Conservation (phyloP, 2,888 invertebrate genomes). For the Diarsia rubi region DNA sequence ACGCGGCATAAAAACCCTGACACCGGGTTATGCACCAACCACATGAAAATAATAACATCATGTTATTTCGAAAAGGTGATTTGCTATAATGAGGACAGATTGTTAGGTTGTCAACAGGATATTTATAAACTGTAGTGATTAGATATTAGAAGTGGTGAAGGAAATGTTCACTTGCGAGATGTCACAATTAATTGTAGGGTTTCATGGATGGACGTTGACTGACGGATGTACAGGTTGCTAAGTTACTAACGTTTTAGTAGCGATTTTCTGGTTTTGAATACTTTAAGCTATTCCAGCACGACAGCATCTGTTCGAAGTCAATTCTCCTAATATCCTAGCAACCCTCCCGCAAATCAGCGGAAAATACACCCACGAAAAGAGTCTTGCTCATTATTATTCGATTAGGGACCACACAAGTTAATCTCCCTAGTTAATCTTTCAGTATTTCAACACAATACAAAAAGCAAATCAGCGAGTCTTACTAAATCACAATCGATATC, state of each 20-base stretch:
- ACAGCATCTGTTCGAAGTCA: no score
- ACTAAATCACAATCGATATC: constrained; percentile 54
- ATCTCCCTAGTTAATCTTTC: constrained; percentile 26
- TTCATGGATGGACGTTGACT: neutral
- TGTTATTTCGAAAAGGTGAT: neutral
- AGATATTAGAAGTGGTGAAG: neutral
- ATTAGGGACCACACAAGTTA: constrained; percentile 56
- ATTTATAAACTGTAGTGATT: neutral
- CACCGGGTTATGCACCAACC: no score
- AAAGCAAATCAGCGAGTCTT: constrained; percentile 46
- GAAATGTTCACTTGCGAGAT: neutral
- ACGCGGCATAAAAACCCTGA: no score
- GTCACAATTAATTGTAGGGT: neutral
- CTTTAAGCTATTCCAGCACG: neutral
- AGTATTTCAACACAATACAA: constrained; percentile 45
- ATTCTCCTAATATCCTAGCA: neutral
- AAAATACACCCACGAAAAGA: neutral
- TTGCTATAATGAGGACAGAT: neutral
- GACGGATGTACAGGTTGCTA: constrained; percentile 3
- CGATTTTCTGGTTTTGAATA: neutral
- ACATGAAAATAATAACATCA: neutral
- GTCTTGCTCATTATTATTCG: constrained; percentile 13
- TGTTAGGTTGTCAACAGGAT: neutral
- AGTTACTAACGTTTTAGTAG: neutral
- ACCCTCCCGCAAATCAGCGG: neutral